Percentiles rank a stretch among this genome's conserved stretches.
Evolutionary conservation across 2,888 invertebrate genomes (phyloP).

Genomic region (Cryptophagus acutangulus): DNA sequence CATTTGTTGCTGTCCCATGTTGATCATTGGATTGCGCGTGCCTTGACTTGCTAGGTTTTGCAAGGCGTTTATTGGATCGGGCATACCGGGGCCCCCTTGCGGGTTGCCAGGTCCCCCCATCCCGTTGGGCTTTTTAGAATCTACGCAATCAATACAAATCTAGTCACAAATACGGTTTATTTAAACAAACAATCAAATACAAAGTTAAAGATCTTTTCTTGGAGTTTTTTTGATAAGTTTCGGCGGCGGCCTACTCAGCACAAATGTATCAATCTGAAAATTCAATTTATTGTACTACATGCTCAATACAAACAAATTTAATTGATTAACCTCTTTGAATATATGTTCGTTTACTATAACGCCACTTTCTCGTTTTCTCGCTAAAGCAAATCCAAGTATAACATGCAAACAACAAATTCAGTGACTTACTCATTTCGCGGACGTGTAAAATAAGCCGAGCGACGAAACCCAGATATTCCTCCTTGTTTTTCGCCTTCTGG

Average conservation of each 20-base stretch:
- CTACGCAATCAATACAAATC: too few relatives aligned
- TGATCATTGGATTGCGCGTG: conserved; percentile 54
- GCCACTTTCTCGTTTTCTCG: not conserved
- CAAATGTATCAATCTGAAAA: not conserved
- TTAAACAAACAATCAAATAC: conserved; percentile 47
- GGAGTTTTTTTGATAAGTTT: not conserved
- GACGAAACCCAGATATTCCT: conserved; percentile 86
- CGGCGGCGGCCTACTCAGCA: not conserved
- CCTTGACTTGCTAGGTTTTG: conserved; percentile 82
- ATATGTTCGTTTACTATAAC: not conserved
- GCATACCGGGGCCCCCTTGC: conserved; percentile 59
- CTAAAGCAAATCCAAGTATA: too few relatives aligned
- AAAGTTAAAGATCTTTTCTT: too few relatives aligned
- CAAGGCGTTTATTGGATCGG: conserved; percentile 83
- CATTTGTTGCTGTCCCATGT: conserved; percentile 51
- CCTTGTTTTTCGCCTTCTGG: conserved; percentile 80
- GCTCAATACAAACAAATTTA: conserved; percentile 1
- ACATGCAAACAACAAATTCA: too few relatives aligned
- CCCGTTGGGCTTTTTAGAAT: conserved; percentile 49
- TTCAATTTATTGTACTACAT: not conserved
- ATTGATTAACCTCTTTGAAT: not conserved
- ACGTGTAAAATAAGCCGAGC: conserved; percentile 87
- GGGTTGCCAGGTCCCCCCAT: conserved; percentile 43
- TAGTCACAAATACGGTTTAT: too few relatives aligned
- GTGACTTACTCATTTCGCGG: conserved; percentile 83